Evolutionary conservation across 2,888 invertebrate genomes (phyloP).

Genomic region (Epistrophe eligans): DNA sequence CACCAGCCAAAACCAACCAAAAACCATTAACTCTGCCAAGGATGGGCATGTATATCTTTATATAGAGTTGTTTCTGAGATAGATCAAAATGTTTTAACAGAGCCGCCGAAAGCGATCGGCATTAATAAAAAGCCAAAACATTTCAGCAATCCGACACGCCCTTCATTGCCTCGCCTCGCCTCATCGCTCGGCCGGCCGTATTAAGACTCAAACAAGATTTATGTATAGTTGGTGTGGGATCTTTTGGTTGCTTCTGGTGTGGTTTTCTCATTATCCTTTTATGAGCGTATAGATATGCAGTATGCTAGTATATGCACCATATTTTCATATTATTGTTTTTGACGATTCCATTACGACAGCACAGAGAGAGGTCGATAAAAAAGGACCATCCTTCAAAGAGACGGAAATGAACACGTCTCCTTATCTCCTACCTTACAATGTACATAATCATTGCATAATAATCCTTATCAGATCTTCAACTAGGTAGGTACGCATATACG

Average conservation of each 20-base stretch:
- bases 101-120: conserved; percentile 77
- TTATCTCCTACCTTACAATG: conserved; percentile 69
- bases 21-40: conserved; percentile 25
- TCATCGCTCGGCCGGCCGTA: conserved; percentile 37
- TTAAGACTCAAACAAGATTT: conserved; percentile 73
- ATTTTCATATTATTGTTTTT: conserved; percentile 58
- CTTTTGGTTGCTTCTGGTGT: conserved; percentile 63
- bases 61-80: conserved; percentile 54
- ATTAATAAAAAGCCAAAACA: conserved; percentile 78
- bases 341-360: conserved; percentile 69
- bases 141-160: conserved; percentile 78
- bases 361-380: conserved; percentile 27
- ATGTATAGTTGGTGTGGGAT: conserved; percentile 67
- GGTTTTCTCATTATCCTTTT: conserved; percentile 74
- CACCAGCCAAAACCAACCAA: conserved; percentile 50
- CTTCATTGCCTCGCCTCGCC: conserved; percentile 74
- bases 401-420: conserved; percentile 62
- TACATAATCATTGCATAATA: conserved; percentile 70
- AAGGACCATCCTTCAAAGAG: conserved; percentile 53
- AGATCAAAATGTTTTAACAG: conserved; percentile 73
- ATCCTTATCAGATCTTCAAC: conserved; percentile 66
- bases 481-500: conserved; percentile 35
- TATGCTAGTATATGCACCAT: conserved; percentile 18
- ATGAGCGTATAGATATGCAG: conserved; percentile 39
- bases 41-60: not conserved